These are phyloP conservation scores for Caenorhabditis brenneri DNA, from an alignment of 1,140 invertebrate genomes.

Conservation along the genomic window DNA sequence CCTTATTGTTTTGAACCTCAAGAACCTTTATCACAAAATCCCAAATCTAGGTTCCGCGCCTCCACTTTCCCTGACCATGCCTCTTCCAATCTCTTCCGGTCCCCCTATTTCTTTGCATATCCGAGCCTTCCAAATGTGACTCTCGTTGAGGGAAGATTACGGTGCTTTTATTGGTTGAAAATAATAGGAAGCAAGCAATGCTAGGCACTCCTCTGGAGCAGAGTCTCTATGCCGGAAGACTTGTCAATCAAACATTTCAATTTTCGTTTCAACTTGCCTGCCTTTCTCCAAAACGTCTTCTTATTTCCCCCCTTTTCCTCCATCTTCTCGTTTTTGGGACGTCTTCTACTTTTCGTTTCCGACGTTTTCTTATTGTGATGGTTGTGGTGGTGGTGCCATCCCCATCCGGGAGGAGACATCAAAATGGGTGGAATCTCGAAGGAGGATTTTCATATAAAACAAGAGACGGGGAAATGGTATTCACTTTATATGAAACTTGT, in stretches of 20 bases:
- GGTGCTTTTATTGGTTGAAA: constrained; percentile 35
- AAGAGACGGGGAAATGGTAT: too few species aligned
- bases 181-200: constrained; percentile 41
- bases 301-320: not conserved
- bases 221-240: constrained; percentile 23
- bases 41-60: too few species aligned
- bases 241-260: constrained; percentile 44
- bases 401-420: not conserved
- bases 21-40: too few species aligned
- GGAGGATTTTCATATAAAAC: not conserved
- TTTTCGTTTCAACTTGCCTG: constrained; percentile 39
- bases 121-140: not conserved
- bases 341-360: not conserved
- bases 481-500: not conserved
- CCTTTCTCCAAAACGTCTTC: constrained; percentile 14
- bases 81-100: too few species aligned
- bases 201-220: not conserved
- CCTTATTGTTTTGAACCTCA: too few species aligned
- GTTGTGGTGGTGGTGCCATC: not conserved
- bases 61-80: too few species aligned
- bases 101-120: too few species aligned
- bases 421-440: not conserved
- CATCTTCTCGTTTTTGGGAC: constrained; percentile 9
- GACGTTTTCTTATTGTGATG: constrained; percentile 4
- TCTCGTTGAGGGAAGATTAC: not conserved